Conservation (phyloP, 2,113 vertebrate species). For the Leptocoma aspasia region DNA sequence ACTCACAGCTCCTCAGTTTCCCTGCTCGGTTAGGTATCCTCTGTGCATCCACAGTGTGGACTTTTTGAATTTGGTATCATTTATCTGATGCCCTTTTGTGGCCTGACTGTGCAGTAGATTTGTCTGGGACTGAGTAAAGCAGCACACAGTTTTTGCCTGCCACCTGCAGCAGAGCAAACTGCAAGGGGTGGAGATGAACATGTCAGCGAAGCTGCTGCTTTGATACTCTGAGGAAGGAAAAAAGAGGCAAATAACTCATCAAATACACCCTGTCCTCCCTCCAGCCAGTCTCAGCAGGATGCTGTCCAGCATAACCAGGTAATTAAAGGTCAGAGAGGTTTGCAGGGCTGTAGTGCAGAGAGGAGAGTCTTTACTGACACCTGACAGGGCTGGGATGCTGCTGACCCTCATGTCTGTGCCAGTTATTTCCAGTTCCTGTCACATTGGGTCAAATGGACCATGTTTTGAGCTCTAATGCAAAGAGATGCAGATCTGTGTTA, state of each 20-base stretch:
- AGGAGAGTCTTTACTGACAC: neutral
- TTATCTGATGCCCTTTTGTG: neutral
- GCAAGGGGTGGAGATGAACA: neutral
- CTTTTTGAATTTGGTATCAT: neutral
- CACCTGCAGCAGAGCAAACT: neutral
- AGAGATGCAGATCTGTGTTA: neutral
- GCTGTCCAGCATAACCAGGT: neutral
- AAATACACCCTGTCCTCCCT: neutral
- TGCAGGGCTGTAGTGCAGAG: neutral
- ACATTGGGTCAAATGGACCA: rapidly evolving
- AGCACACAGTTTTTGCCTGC: neutral
- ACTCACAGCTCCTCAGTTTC: neutral
- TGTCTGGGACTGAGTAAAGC: neutral
- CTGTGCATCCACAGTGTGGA: rapidly evolving
- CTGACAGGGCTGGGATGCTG: neutral
- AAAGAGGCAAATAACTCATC: neutral
- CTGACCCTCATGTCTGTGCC: neutral
- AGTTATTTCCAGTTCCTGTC: neutral
- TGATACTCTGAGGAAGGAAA: neutral
- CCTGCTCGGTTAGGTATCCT: neutral
- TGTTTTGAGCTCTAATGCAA: neutral
- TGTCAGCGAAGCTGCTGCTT: neutral
- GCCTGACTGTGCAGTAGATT: neutral
- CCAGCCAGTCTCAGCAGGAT: neutral
- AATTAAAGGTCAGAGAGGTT: neutral